Evolutionary conservation across 1,140 invertebrate species (phyloP), one percentile per base, ranked within the genome.

Genomic region (Calycopis cecrops): DNA sequence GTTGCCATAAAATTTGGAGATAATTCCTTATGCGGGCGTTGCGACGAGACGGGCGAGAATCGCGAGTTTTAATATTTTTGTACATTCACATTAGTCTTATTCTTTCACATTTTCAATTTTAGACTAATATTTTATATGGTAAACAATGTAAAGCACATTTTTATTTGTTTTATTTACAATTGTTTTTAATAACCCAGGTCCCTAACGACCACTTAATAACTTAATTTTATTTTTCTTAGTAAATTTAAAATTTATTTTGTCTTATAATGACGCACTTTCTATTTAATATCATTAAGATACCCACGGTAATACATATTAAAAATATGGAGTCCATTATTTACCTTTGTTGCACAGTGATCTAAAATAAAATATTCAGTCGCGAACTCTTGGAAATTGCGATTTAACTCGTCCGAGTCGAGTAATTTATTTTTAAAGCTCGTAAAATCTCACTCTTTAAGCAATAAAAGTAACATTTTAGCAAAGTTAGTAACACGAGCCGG

Each of bases 341-440:
- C 69, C 71, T 74, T 71, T 52, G 55, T 37, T 63, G 47, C 59
- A 48, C 69, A 76, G 65, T 76, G 80, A 83, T 75, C 67, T 61
- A 58, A 66, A 71, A 69, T 79, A 76, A 79, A 81, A 81, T 78
- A 78, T 85, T 78, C 78, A 75, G 68, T 71, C 65, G 69, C 70
- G 65, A 75, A 72, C 62, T 72, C 71, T 77, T 66, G 63, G 61
- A 73, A 78, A 73, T 69, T 76, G 68, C 69, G 71, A 78, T 76
- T 75, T 68, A 67, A 75, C 68, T 67, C 60, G 64, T 80, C 66
- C 69, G 67, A 74, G 63, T 47, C 75, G 60, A 75, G 76, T 82
- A 82, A 87, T 85, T 84, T 84, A 85, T 80, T 84, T 83, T 85
- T 73, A 85, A 84, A 71, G 81, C 79, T 77, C 81, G 65, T 87